Conservation (phyloP, 2,888 invertebrate species). For the Aproaerema taeniolella region DNA sequence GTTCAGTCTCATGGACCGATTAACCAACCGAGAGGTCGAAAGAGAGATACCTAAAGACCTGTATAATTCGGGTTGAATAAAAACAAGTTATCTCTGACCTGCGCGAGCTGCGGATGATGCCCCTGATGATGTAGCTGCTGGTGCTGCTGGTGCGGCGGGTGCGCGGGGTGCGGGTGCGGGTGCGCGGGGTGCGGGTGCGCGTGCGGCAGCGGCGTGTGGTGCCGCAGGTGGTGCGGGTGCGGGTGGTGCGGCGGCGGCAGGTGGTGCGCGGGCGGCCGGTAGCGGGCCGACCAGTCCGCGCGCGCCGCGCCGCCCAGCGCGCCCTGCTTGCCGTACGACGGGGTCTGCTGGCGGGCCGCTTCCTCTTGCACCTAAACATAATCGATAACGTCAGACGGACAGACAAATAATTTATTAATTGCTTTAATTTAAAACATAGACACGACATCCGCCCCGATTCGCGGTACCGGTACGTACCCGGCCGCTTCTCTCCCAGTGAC, state of each 20-base stretch:
- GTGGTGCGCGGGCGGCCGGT: slow-evolving; percentile 82
- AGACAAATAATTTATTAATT: not conserved
- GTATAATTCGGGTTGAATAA: too few relatives aligned
- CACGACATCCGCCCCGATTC: too few relatives aligned
- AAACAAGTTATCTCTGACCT: too few relatives aligned
- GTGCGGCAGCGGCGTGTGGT: slow-evolving; percentile 48
- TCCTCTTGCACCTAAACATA: slow-evolving; percentile 90
- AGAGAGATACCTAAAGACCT: too few relatives aligned
- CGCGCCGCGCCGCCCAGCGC: slow-evolving; percentile 56
- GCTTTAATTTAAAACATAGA: not conserved
- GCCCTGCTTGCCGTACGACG: slow-evolving; percentile 88
- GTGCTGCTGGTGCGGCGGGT: slow-evolving; percentile 16
- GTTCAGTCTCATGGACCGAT: too few relatives aligned
- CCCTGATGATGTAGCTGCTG: not conserved
- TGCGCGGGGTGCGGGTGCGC: slow-evolving; percentile 44
- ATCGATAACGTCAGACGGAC: too few relatives aligned
- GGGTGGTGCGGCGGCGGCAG: slow-evolving; percentile 23
- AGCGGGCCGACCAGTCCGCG: slow-evolving; percentile 71
- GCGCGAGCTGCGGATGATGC: too few relatives aligned
- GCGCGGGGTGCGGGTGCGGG: slow-evolving; percentile 40
- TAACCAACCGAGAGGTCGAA: too few relatives aligned
- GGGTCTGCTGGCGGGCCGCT: slow-evolving; percentile 92
- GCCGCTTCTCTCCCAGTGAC: too few relatives aligned
- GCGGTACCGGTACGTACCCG: too few relatives aligned
- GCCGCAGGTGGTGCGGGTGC: slow-evolving; percentile 30